phyloP scores from a whole-genome alignment of 2,797 vertebrate genomes.

The Esox masquinongy region DNA sequence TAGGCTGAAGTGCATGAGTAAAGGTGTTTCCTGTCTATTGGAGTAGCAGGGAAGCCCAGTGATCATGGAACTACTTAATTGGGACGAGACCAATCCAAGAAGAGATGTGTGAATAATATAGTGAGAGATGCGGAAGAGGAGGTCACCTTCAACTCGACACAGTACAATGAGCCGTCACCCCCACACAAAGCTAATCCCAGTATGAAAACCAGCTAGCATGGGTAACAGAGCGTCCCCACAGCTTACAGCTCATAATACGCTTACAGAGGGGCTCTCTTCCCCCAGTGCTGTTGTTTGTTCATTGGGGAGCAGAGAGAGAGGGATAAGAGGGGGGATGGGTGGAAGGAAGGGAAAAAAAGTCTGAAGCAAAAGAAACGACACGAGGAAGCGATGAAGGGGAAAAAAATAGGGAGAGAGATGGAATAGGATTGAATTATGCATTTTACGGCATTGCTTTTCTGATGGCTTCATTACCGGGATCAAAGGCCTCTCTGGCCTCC shows the following conservation, averaged over 20 bases:
- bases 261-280: conserved; percentile 52
- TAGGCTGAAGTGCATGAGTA: conserved; percentile 16
- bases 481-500: conserved; percentile 39
- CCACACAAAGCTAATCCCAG: conserved; percentile 56
- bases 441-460: conserved; percentile 34
- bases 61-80: not conserved
- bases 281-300: conserved; percentile 58
- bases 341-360: conserved; percentile 10
- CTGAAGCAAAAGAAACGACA: not conserved
- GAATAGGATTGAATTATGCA: conserved; percentile 20
- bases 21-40: not conserved
- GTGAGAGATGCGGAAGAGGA: conserved; percentile 38
- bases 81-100: not conserved
- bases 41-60: not conserved
- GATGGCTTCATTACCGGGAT: conserved; percentile 51
- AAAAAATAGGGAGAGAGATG: conserved; percentile 8
- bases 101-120: conserved; percentile 1
- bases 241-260: conserved; percentile 63
- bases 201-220: conserved; percentile 52
- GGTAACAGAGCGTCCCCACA: conserved; percentile 47
- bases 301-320: conserved; percentile 28
- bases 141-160: conserved; percentile 64
- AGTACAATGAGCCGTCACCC: conserved; percentile 39
- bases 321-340: conserved; percentile 7
- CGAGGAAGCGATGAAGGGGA: not conserved